Base-by-base conservation (phyloP, 2,113 vertebrate species). In the Hipposideros armiger region DNA sequence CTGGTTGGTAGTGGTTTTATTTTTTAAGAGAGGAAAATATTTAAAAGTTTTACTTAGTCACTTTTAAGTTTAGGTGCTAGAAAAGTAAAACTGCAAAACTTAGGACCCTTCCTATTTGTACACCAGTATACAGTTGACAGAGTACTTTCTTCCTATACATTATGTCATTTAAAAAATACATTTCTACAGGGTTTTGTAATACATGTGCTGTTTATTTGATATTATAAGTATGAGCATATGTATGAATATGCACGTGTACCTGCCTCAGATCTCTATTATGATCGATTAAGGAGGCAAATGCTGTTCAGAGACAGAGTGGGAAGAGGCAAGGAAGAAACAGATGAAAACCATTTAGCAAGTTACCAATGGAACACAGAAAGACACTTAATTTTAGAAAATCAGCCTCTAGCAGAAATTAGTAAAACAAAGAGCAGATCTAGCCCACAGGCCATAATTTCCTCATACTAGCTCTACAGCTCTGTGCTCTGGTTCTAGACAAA, bases 11-110 rank as follows among this genome's bases (percentile, higher is more conserved):
- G 16, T 84, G 17, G 60, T 54, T 93, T 97, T 92, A 86, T 72
- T 86, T 93, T 96, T 94, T 73, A 73, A 45, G 52, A 86, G 24
- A 66, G 32, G 36, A 80, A 96, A 91, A 58, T 73, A 76, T 74
- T 90, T 58, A 56, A 69, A 93, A 67, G 40, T 85, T 91, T 80
- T 58, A 58, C 47, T 91, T 91, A 20, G 56, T 76, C 30, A 87
- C 67, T 82, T 90, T 83, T 83, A 84, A 84, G 70, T 89, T 87
- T 87, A 83, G 72, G 60, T 91, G 11, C 77, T 81, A 3, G 54
- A 67, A 90, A 85, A 83, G 19, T 74, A 54, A 86, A 93, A 87
- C 50, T 52, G 91, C 52, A 78, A 67, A 42, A 82, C 19, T 17
- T 54, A 11, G 88, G 1, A 14, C 30, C 45, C 77, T 89, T 76